Evolutionary conservation across 2,888 invertebrate species (phyloP).

Genomic region (Cosmia pyralina): DNA sequence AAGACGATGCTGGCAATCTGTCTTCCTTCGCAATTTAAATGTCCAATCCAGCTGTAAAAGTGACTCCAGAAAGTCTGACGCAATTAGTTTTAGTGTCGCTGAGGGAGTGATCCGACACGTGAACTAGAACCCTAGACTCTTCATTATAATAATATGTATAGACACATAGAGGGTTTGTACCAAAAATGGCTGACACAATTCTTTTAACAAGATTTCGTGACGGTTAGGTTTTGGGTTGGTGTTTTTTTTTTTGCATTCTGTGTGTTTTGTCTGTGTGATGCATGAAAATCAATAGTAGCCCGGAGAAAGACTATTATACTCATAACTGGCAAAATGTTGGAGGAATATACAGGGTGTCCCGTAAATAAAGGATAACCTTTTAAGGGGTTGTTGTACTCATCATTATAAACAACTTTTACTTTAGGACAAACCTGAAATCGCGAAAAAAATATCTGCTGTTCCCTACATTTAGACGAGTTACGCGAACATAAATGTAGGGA

Average conservation of each 20-base stretch:
- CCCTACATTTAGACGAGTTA: too few species aligned
- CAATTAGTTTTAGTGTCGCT: conserved; percentile 47
- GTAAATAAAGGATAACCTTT: too few species aligned
- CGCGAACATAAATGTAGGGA: too few species aligned
- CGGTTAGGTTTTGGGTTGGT: too few species aligned
- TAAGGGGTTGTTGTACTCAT: too few species aligned
- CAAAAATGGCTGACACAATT: conserved; percentile 9
- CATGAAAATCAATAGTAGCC: too few species aligned
- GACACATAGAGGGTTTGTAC: neutral
- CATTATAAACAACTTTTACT: too few species aligned
- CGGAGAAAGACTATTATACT: neutral
- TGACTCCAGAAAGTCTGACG: conserved; percentile 19
- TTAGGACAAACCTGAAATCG: too few species aligned
- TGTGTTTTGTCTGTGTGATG: too few species aligned
- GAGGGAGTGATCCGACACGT: conserved; percentile 41
- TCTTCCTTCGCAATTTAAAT: conserved; percentile 43
- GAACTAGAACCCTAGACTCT: neutral
- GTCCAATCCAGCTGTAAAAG: conserved; percentile 26
- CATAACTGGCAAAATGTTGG: neutral
- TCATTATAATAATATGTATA: conserved; percentile 33
- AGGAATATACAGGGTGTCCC: too few species aligned
- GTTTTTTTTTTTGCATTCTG: too few species aligned
- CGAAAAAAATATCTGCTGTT: too few species aligned
- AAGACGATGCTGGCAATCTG: conserved; percentile 24
- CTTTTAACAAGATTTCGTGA: neutral